Percentiles rank a stretch among this genome's conserved stretches.
phyloP scores from a whole-genome alignment of 35 echinoderm and acorn worm genomes.

The Ophiothrix spiculata region DNA sequence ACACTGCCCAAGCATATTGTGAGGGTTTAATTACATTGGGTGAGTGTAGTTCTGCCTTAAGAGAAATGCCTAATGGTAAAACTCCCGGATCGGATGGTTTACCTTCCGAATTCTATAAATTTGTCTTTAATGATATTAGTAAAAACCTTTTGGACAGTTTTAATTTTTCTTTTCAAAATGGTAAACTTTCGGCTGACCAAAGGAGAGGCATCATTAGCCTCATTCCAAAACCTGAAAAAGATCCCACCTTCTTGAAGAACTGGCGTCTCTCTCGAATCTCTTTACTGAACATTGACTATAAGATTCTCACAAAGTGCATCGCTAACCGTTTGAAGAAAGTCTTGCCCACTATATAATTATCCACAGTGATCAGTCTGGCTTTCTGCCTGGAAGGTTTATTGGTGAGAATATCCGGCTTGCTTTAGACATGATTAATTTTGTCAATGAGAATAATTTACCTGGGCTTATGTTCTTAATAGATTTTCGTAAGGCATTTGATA shows the following conservation, averaged over 20 bases:
- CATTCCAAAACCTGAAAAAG: conserved; percentile 25
- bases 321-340: not conserved
- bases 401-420: conserved; percentile 38
- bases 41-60: conserved; percentile 24
- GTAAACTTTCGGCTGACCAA: not conserved
- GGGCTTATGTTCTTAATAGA: conserved; percentile 24
- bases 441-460: not conserved
- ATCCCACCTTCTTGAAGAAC: conserved; percentile 15
- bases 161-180: not conserved
- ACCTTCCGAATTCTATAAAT: conserved; percentile 51
- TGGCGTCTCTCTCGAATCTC: conserved; percentile 25
- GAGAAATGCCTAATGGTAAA: conserved; percentile 25
- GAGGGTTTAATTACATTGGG: conserved; percentile 13
- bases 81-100: conserved; percentile 49
- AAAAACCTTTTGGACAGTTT: not conserved
- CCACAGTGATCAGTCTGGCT: conserved; percentile 37
- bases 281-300: conserved; percentile 34
- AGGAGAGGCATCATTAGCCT: conserved; percentile 23
- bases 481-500: conserved; percentile 39
- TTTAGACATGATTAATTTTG: conserved; percentile 14
- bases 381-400: conserved; percentile 16
- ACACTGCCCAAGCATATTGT: not conserved
- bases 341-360: conserved; percentile 17
- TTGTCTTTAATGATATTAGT: conserved; percentile 46
- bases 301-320: conserved; percentile 16